These are phyloP conservation scores for Oscheius sp. DNA, from an alignment of 2,888 invertebrate species.

Conservation along the genomic window DNA sequence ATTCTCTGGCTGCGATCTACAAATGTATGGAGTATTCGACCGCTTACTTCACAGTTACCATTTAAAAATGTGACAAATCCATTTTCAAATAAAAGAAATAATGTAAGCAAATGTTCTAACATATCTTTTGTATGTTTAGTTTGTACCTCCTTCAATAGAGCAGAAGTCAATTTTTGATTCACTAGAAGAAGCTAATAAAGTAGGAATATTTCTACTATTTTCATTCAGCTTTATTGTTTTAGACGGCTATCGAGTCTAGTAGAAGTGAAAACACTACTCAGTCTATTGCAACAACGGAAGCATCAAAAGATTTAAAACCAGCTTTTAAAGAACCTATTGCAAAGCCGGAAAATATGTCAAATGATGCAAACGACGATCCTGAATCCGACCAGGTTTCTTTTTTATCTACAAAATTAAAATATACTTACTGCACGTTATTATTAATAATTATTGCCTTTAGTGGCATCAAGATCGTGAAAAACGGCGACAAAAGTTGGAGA, in stretches of 20 bases:
- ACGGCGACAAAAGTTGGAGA: conserved; percentile 50
- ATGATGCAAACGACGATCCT: neutral
- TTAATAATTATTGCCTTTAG: neutral
- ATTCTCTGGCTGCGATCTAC: neutral
- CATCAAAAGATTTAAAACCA: neutral
- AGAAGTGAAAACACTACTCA: neutral
- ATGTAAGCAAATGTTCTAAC: neutral
- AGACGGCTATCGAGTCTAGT: neutral
- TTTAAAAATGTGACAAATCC: neutral
- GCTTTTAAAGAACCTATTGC: neutral
- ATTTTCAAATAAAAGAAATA: neutral
- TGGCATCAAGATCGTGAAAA: conserved; percentile 49
- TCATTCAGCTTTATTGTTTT: neutral
- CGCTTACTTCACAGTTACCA: neutral
- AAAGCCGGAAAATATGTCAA: neutral
- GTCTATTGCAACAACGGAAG: neutral
- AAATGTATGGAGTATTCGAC: neutral
- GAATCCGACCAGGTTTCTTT: neutral
- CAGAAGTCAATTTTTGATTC: neutral
- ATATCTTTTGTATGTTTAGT: neutral
- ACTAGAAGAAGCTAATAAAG: neutral
- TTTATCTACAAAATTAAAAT: no score
- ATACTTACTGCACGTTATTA: neutral
- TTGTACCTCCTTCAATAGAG: neutral
- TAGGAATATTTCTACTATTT: neutral